Evolutionary conservation across 2,113 vertebrate genomes (phyloP).

Genomic region (Ceratotherium simum): DNA sequence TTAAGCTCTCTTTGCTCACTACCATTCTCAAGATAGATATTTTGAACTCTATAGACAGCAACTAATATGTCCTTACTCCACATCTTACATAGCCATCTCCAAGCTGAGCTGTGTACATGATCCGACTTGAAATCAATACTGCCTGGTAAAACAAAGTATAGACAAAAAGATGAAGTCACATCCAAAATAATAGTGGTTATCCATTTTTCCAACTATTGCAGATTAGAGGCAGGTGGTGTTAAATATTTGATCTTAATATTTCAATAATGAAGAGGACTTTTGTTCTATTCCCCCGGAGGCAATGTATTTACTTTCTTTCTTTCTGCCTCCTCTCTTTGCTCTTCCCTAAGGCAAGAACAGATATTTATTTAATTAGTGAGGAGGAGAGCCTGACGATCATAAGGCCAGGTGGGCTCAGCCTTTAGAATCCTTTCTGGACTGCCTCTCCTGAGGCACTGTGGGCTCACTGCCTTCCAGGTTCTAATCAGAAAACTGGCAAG

Average conservation of each 20-base stretch:
- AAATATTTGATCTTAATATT: neutral
- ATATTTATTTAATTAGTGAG: neutral
- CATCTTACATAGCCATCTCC: neutral
- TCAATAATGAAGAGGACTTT: neutral
- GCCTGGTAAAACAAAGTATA: neutral
- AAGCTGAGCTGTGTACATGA: neutral
- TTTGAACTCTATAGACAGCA: neutral
- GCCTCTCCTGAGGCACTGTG: neutral
- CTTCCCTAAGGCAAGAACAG: neutral
- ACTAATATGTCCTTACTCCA: neutral
- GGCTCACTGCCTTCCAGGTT: neutral
- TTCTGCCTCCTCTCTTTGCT: neutral
- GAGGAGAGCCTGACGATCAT: neutral
- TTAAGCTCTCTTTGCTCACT: neutral
- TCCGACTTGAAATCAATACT: neutral
- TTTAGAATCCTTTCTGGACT: neutral
- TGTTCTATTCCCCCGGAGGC: neutral
- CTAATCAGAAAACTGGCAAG: neutral
- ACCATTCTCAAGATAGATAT: neutral
- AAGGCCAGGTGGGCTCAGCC: neutral
- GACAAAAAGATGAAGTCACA: neutral
- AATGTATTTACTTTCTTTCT: neutral
- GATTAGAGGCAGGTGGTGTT: rapidly evolving
- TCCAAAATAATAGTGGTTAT: neutral
- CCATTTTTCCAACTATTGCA: neutral